Conservation (phyloP, 37 sponge, comb jelly and placozoan genomes). For the Aplysina aerophoba region DNA sequence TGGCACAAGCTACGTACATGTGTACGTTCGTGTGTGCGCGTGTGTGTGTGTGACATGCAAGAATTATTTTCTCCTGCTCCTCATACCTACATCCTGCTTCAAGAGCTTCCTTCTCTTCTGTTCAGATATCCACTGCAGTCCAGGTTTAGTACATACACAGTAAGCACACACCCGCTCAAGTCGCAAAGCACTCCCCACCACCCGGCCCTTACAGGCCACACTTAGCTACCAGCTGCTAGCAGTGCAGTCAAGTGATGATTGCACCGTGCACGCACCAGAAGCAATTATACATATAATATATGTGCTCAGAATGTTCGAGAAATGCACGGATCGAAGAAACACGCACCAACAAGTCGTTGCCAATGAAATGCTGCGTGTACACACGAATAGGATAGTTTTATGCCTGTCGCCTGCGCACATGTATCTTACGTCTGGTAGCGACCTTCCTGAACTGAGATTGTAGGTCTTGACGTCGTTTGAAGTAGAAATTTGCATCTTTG, state of each 20-base stretch:
- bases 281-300: no score
- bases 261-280: neutral
- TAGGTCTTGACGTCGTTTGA: constrained; percentile 92
- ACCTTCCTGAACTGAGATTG: constrained; percentile 87
- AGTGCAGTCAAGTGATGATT: neutral
- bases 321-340: neutral
- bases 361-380: neutral
- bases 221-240: neutral
- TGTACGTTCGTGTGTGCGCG: no score
- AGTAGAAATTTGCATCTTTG: constrained; percentile 84
- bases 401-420: neutral
- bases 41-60: neutral
- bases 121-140: constrained; percentile 90
- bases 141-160: no score
- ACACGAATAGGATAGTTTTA: neutral
- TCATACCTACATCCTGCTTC: constrained; percentile 81
- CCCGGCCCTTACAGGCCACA: neutral
- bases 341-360: no score
- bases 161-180: no score
- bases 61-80: neutral
- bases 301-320: neutral
- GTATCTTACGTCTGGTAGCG: constrained; percentile 81
- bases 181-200: no score
- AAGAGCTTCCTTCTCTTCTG: constrained; percentile 80
- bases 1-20: no score